These are phyloP conservation scores for Stramonita haemastoma DNA, from an alignment of 2,888 invertebrate genomes.

Conservation along the genomic window DNA sequence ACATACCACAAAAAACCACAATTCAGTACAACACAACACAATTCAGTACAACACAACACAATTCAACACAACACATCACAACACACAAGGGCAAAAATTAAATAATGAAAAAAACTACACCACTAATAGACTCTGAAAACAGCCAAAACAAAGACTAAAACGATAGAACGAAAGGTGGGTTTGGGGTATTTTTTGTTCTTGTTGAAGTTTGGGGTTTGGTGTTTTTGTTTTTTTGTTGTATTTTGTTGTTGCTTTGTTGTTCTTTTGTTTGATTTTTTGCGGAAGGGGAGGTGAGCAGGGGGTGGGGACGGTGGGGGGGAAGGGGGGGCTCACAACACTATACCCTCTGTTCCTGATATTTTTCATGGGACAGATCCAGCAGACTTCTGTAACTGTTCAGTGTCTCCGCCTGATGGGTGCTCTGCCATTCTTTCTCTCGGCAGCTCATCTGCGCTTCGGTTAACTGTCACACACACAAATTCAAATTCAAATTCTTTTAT, in stretches of 20 bases:
- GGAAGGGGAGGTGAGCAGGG: not conserved
- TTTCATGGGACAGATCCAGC: conserved; percentile 2
- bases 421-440: conserved; percentile 14
- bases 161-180: no score
- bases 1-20: no score
- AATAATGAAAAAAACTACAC: no score
- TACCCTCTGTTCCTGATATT: conserved; percentile 31
- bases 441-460: not conserved
- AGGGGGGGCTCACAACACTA: no score
- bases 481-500: not conserved
- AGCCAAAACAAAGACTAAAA: no score
- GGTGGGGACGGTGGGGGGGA: not conserved
- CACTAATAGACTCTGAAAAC: no score
- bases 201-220: not conserved
- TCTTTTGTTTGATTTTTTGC: not conserved
- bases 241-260: not conserved
- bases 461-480: conserved; percentile 13
- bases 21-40: no score
- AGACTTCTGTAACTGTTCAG: conserved; percentile 13
- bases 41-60: no score
- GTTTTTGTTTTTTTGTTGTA: not conserved
- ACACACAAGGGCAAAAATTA: no score
- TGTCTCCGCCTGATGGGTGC: not conserved
- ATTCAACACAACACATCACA: no score
- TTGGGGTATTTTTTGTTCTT: no score